A percentile compares a stretch with the other conserved stretches of the same genome.
Conservation (phyloP, 2,888 invertebrate genomes). For the Andrena marginata region DNA sequence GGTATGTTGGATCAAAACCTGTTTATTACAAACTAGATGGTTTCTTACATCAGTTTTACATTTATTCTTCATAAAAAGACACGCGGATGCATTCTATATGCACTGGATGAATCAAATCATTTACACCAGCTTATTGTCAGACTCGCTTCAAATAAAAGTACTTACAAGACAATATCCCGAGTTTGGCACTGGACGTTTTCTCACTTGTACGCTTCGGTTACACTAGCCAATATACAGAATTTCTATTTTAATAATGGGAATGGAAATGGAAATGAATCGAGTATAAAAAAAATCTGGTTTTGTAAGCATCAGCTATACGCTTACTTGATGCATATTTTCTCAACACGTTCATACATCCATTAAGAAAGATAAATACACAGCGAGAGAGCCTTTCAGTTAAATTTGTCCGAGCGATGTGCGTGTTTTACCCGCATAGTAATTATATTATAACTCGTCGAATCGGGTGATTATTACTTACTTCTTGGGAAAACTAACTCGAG, state of each 20-base stretch:
- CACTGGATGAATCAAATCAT: constrained; percentile 70
- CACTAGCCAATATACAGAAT: constrained; percentile 37
- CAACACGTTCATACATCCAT: constrained; percentile 44
- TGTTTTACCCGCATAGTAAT: constrained; percentile 72
- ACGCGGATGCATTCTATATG: constrained; percentile 66
- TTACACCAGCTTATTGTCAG: constrained; percentile 80
- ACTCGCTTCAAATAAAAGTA: constrained; percentile 70
- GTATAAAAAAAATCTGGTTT: constrained; percentile 38
- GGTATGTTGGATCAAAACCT: constrained; percentile 69
- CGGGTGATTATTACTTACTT: constrained; percentile 25
- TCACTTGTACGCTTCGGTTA: constrained; percentile 56
- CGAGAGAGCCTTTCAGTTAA: constrained; percentile 33
- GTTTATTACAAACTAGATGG: constrained; percentile 76
- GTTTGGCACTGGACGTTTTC: constrained; percentile 82
- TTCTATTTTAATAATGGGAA: neutral
- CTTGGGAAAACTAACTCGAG: neutral
- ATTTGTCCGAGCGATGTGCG: constrained; percentile 74
- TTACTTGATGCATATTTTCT: constrained; percentile 44
- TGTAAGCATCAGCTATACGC: constrained; percentile 54
- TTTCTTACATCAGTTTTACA: constrained; percentile 70
- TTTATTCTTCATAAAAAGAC: constrained; percentile 71
- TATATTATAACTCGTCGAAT: constrained; percentile 47
- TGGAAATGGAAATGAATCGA: too few species aligned
- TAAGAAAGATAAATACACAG: constrained; percentile 50
- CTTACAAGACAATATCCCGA: constrained; percentile 69